phyloP scores from a whole-genome alignment of 2,888 invertebrate genomes.

The Torymus texanus region DNA sequence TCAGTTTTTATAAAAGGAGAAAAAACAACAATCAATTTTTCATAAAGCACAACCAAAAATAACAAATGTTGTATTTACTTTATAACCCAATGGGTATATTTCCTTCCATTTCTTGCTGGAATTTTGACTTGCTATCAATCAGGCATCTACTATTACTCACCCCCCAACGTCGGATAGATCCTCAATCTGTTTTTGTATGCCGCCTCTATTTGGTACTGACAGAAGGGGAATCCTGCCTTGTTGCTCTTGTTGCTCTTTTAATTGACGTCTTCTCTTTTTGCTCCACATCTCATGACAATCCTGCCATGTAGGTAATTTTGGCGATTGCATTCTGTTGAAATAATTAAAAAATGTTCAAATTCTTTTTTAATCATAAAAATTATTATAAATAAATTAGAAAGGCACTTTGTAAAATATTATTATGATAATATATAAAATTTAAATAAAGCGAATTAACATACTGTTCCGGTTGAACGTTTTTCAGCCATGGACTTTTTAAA shows the following conservation, averaged over 20 bases:
- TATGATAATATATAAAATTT: too few relatives aligned
- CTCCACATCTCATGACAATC: slow-evolving; percentile 99
- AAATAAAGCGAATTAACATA: slow-evolving; percentile 76
- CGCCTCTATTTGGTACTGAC: slow-evolving; percentile 70
- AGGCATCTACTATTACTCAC: slow-evolving; percentile 75
- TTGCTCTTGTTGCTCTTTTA: slow-evolving; percentile 84
- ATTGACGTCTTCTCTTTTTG: slow-evolving; percentile 92
- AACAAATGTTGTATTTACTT: slow-evolving; percentile 44
- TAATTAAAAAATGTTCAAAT: neutral
- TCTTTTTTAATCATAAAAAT: neutral
- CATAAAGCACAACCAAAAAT: slow-evolving; percentile 33
- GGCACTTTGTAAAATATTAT: neutral
- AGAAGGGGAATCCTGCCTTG: slow-evolving; percentile 68
- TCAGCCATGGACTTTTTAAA: slow-evolving; percentile 93
- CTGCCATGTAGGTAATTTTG: slow-evolving; percentile 94
- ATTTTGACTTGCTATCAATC: slow-evolving; percentile 55
- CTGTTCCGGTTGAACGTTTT: slow-evolving; percentile 93
- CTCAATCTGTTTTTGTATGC: slow-evolving; percentile 73
- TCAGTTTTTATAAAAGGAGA: slow-evolving; percentile 30
- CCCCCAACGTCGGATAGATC: slow-evolving; percentile 78
- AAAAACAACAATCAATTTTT: slow-evolving; percentile 30
- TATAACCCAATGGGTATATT: slow-evolving; percentile 38
- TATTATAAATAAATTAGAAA: slow-evolving; percentile 1
- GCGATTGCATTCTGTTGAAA: slow-evolving; percentile 84
- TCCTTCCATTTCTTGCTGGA: slow-evolving; percentile 56